phyloP scores from a whole-genome alignment of 2,797 vertebrate species.

The Trachurus trachurus region DNA sequence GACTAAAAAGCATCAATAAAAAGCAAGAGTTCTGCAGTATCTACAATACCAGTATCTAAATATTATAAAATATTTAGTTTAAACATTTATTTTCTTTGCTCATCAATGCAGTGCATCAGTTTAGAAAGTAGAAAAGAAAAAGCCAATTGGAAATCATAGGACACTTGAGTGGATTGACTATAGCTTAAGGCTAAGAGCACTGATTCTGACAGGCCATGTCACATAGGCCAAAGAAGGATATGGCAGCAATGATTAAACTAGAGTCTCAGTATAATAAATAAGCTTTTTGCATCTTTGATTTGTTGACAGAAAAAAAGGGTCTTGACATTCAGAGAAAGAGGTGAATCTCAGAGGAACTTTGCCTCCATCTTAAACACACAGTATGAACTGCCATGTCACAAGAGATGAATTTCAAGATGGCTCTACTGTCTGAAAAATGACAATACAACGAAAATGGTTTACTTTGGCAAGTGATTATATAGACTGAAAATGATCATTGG shows the following conservation, averaged over 20 bases:
- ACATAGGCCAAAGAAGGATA: conserved; percentile 29
- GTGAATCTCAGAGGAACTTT: conserved; percentile 38
- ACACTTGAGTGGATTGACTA: conserved; percentile 61
- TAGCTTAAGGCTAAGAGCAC: conserved; percentile 31
- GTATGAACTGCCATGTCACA: conserved; percentile 24
- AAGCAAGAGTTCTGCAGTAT: conserved; percentile 33
- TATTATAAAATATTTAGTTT: conserved; percentile 60
- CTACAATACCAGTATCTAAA: conserved; percentile 52
- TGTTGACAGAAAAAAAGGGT: conserved; percentile 16
- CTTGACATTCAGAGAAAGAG: conserved; percentile 55
- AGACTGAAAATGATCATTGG: conserved; percentile 47
- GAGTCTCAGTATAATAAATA: conserved; percentile 46
- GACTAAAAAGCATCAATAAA: conserved; percentile 43
- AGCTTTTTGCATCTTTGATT: conserved; percentile 37
- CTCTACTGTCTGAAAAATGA: conserved; percentile 43
- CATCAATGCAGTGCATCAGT: conserved; percentile 16
- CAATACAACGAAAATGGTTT: conserved; percentile 27
- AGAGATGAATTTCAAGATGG: conserved; percentile 46
- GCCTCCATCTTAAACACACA: conserved; percentile 16
- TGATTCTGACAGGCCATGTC: conserved; percentile 31
- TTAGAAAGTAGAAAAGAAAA: conserved; percentile 51
- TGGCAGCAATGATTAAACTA: conserved; percentile 39
- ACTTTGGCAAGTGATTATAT: conserved; percentile 65
- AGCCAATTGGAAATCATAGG: conserved; percentile 67
- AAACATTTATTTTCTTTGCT: conserved; percentile 33